Evolutionary conservation across 1,140 invertebrate genomes (phyloP), one percentile per base, ranked within the genome.

Genomic region (Brachionus koreanus): DNA sequence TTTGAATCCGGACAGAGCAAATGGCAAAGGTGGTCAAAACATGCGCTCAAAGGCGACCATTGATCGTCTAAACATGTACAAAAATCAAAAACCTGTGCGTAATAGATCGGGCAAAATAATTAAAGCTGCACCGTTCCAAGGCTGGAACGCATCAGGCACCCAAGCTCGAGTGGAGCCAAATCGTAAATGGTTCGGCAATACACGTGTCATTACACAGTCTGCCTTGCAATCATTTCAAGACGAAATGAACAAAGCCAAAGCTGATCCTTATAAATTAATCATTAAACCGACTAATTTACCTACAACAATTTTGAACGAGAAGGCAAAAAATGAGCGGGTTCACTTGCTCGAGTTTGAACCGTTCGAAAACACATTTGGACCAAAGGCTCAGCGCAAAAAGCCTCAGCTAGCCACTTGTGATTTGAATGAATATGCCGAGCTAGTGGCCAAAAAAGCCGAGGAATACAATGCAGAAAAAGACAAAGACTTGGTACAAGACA

Each of bases 151-250:
- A n/a, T 93, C 95, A 76, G 98, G 98, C 25, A 93, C 95, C 2
- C 91, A 93, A 85, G 95, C 97, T 42, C 90, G 97, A 67, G 93
- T 99, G 6, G 97, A 98, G 88, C 98, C 98, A 6, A 97, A 95
- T 84, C 94, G 95, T 86, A 96, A 94, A 88, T 99, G 98, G 98
- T 99, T 99, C 90, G 96, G 95, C 84, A 91, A 91, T 85, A 92
- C 91, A 7, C 86, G 89, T 84, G 90, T 91, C 3, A 95, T 99
- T 84, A 93, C 94, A 0, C 97, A 99, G 89, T 92, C 92, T 86
- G 93, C 95, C 4, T 88, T 99, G 33, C 97, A 99, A 90, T 96
- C 94, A 85, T 99, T 99, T 87, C 96, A 99, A 90, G 93, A 94
- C 74, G 95, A 98, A 89, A 91, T 99, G 85, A 95, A 94, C 39